Base-by-base conservation (phyloP, 2,888 invertebrate genomes). In the Caenorhabditis zanzibari region DNA sequence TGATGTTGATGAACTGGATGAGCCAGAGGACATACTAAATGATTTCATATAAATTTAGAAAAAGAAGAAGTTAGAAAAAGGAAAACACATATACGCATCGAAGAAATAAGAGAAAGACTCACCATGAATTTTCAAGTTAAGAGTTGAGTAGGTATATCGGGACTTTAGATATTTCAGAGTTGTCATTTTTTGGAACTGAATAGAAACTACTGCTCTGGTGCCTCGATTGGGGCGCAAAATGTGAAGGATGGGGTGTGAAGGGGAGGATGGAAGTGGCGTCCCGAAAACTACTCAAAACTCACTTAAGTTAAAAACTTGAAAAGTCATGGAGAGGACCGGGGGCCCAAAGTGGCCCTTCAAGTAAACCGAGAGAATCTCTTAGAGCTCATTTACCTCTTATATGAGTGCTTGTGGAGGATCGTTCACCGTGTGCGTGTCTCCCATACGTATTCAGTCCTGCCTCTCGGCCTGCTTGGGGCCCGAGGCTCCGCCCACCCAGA, bases 321-420 rank as follows among this genome's bases (percentile, higher is more conserved):
- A 82, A 76, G 82, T 82, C 82, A 82, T 82, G 76, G 76, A 73
- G 72, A 73, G 77, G 72, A 64, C 68, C 49, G 54, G 26, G 54
- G 54, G 68, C 74, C 58, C 74, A 81, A 81, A 75, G 69, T 68
- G 81, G 79, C 79, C 63, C 83, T 83, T 83, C 83, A 83, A 79
- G 71, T 79, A 75, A 83, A 79, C 79, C 74, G 63, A 74, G 82
- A 82, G 84, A 84, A 86, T 86, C 86, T 86, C 83, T 82, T 81
- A 81, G 83, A 81, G 86, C 86, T 86, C 86, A 86, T 86, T 86
- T 86, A 81, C 79, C 82, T 86, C 86, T 86, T 86, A 82, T 81
- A 86, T 86, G 86, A 84, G 86, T 84, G 84, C 80, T 80, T 71
- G 82, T 79, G 80, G 84, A 82, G 81, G 80, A 77, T 82, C 81